phyloP scores from a whole-genome alignment of 2,888 invertebrate species.

The Tenthredo notha region DNA sequence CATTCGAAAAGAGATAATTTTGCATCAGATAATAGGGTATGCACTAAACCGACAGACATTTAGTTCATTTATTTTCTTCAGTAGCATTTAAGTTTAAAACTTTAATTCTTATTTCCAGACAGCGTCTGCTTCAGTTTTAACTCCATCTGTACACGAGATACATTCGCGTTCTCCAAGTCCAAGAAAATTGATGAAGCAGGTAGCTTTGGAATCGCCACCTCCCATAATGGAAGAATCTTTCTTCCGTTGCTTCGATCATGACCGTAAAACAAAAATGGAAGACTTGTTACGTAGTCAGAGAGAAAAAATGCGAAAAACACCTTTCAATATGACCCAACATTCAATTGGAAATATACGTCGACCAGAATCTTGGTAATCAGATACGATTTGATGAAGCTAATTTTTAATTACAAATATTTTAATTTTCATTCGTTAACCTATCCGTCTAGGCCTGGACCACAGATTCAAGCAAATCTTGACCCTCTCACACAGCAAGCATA shows the following conservation, averaged over 20 bases:
- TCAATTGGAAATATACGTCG: constrained; percentile 77
- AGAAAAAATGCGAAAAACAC: constrained; percentile 80
- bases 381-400: not conserved
- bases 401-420: not conserved
- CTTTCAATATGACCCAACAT: constrained; percentile 78
- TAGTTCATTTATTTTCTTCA: not conserved
- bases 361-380: constrained; percentile 70
- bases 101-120: constrained; percentile 61
- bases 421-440: not conserved
- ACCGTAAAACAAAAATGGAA: constrained; percentile 68
- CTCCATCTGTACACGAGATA: constrained; percentile 66
- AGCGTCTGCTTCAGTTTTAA: constrained; percentile 59
- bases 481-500: constrained; percentile 78
- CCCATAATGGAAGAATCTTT: constrained; percentile 76
- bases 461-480: constrained; percentile 73
- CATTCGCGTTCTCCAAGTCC: constrained; percentile 82
- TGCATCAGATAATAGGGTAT: constrained; percentile 31
- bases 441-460: constrained; percentile 71
- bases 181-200: constrained; percentile 85
- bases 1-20: constrained; percentile 50
- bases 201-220: constrained; percentile 85
- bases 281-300: constrained; percentile 78
- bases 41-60: not conserved
- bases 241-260: constrained; percentile 67
- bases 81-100: not conserved